These are phyloP conservation scores for Manis crassicaudata DNA, from an alignment of 2,797 vertebrate genomes.

Conservation along the genomic window DNA sequence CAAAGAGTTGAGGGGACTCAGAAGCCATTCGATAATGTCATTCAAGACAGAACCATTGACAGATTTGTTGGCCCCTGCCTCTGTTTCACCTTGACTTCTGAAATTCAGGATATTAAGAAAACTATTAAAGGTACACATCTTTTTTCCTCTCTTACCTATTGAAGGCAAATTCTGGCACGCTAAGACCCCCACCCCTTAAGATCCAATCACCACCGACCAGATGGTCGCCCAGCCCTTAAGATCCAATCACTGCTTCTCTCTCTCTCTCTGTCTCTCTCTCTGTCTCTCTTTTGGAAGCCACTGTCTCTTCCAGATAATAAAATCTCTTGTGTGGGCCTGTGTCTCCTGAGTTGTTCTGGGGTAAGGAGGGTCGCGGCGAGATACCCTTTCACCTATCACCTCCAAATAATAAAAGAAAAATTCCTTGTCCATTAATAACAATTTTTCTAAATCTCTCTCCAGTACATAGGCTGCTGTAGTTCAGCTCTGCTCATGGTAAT, in stretches of 20 bases:
- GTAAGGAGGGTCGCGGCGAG: no score
- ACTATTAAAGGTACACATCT: neutral
- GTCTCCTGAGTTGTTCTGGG: no score
- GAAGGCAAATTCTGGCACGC: no score
- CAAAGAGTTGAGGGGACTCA: neutral
- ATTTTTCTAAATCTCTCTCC: neutral
- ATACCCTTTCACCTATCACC: neutral
- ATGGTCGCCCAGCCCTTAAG: no score
- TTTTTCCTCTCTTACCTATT: neutral
- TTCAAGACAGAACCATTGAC: neutral
- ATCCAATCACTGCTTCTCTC: no score
- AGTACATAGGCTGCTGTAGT: neutral
- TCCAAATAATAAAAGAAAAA: slow-evolving; percentile 21
- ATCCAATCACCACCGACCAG: no score
- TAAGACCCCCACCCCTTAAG: no score
- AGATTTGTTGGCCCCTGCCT: neutral
- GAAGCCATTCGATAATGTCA: neutral
- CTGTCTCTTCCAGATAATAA: no score
- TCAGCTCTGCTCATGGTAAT: neutral
- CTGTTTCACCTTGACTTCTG: neutral
- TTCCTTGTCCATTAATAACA: neutral
- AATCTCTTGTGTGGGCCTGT: no score
- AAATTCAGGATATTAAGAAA: neutral
- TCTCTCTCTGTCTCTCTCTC: no score
- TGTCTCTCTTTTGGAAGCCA: no score